A percentile compares a stretch with the other conserved stretches of the same genome.
These are phyloP conservation scores for Gymnoscopelus braueri DNA, from an alignment of 2,797 vertebrate species.

Conservation along the genomic window DNA sequence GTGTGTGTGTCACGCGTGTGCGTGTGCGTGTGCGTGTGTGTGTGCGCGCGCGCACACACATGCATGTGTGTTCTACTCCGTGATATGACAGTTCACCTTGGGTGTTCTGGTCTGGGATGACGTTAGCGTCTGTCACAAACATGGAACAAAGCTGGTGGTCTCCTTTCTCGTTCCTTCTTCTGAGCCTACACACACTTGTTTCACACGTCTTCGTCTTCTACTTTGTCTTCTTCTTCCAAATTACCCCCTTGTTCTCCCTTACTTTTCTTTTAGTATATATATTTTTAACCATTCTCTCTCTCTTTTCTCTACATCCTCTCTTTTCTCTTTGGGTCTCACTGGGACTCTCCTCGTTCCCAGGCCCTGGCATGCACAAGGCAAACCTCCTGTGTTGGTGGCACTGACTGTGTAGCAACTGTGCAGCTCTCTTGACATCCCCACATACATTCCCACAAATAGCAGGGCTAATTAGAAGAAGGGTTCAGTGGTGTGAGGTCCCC, in stretches of 20 bases:
- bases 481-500: slow-evolving; percentile 49
- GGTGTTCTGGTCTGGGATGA: slow-evolving; percentile 47
- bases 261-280: slow-evolving; percentile 11
- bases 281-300: background rate
- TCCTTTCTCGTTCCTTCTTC: slow-evolving; percentile 11
- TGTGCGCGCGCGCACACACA: background rate
- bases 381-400: slow-evolving; percentile 26
- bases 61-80: slow-evolving; percentile 4
- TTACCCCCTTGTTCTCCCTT: slow-evolving; percentile 4
- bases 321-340: background rate
- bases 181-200: background rate
- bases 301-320: background rate
- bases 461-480: slow-evolving; percentile 55
- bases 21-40: background rate
- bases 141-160: slow-evolving; percentile 33
- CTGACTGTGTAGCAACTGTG: slow-evolving; percentile 24
- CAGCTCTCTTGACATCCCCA: slow-evolving; percentile 34
- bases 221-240: background rate
- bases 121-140: slow-evolving; percentile 35
- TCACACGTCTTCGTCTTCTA: background rate
- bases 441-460: slow-evolving; percentile 53
- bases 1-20: background rate
- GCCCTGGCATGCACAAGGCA: background rate
- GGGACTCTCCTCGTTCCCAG: background rate
- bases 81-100: slow-evolving; percentile 43